These are phyloP conservation scores for Yponomeuta sedellus DNA, from an alignment of 2,888 invertebrate genomes.

Conservation along the genomic window DNA sequence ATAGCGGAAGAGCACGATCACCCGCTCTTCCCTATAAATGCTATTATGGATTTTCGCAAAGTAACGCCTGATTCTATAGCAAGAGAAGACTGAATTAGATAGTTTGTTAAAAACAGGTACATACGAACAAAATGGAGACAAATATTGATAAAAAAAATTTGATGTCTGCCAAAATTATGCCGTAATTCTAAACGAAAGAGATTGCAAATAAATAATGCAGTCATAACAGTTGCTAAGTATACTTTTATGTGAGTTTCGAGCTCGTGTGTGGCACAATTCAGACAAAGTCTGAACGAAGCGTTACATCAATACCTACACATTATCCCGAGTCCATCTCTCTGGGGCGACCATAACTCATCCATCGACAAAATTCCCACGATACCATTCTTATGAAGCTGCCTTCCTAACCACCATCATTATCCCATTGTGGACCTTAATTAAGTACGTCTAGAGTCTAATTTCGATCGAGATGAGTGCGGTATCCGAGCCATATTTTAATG, in stretches of 20 bases:
- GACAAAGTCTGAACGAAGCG: background rate
- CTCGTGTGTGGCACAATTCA: slow-evolving; percentile 4
- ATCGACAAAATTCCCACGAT: slow-evolving; percentile 69
- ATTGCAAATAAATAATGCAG: too few relatives aligned
- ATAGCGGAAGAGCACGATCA: too few relatives aligned
- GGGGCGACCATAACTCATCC: slow-evolving; percentile 53
- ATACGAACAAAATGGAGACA: too few relatives aligned
- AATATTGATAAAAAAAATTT: too few relatives aligned
- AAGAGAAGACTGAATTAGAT: too few relatives aligned
- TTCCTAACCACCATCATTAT: slow-evolving; percentile 59
- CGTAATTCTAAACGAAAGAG: too few relatives aligned
- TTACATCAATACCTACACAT: slow-evolving; percentile 26
- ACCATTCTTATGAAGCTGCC: slow-evolving; percentile 66
- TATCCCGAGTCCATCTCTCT: slow-evolving; percentile 40
- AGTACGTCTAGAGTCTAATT: slow-evolving; percentile 38
- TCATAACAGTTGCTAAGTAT: too few relatives aligned
- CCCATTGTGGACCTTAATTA: slow-evolving; percentile 45
- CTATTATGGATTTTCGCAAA: too few relatives aligned
- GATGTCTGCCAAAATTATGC: too few relatives aligned
- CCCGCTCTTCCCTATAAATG: too few relatives aligned
- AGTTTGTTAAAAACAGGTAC: too few relatives aligned
- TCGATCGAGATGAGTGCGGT: slow-evolving; percentile 35
- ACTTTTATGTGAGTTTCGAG: background rate
- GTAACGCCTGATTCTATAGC: too few relatives aligned
- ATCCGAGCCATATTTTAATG: slow-evolving; percentile 70